Evolutionary conservation across 2,797 vertebrate species (phyloP).

Genomic region (Leptatherina wallacei): DNA sequence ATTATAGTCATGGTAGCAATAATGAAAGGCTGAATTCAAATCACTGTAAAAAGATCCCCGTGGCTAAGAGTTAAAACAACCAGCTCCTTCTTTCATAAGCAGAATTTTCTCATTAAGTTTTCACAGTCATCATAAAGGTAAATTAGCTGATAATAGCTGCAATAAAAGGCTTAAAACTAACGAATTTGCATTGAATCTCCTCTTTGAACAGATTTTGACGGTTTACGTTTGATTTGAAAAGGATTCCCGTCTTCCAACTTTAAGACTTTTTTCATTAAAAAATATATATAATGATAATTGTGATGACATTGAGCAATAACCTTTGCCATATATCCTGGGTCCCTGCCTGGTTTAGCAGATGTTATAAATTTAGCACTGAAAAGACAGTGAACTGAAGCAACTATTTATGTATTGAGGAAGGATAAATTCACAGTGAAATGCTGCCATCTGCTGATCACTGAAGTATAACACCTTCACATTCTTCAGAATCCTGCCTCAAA

Average conservation of each 20-base stretch:
- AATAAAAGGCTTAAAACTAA: background rate
- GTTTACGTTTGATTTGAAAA: no score
- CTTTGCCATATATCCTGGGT: background rate
- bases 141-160: background rate
- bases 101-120: background rate
- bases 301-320: background rate
- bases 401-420: background rate
- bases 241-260: background rate
- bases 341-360: constrained; percentile 6
- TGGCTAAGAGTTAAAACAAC: no score
- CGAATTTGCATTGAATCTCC: no score
- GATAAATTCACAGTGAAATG: constrained; percentile 12
- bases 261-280: no score
- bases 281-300: background rate
- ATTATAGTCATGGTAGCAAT: background rate
- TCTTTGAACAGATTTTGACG: no score
- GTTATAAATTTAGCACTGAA: constrained; percentile 3
- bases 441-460: constrained; percentile 66
- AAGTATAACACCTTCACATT: background rate
- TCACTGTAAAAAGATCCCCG: background rate
- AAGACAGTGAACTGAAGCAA: background rate
- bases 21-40: background rate
- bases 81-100: no score
- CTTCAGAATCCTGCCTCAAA: background rate
- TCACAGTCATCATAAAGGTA: background rate